Percentiles rank a stretch among this genome's conserved stretches.
phyloP scores from a whole-genome alignment of 2,113 vertebrate species.

The Candoia aspera region DNA sequence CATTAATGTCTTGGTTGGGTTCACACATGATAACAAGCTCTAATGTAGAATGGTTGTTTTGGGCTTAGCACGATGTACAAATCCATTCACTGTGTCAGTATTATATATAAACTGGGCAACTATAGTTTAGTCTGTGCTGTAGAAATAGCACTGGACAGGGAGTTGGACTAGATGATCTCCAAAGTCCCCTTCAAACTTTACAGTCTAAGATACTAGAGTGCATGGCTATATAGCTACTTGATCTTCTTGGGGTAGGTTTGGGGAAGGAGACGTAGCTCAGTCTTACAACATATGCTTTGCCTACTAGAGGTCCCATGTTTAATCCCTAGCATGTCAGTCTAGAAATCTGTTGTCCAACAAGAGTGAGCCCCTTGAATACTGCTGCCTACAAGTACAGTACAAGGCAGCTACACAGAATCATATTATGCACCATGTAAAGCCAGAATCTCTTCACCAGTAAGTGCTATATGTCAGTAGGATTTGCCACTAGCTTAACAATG shows the following conservation, averaged over 20 bases:
- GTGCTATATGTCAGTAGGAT: background rate
- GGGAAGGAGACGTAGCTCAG: background rate
- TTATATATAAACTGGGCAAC: background rate
- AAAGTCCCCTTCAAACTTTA: background rate
- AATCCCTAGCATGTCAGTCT: background rate
- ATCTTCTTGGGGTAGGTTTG: background rate
- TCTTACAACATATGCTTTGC: background rate
- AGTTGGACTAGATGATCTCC: background rate
- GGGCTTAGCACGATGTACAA: background rate
- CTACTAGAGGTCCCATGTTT: background rate
- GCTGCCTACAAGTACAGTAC: background rate
- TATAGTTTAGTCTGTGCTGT: background rate
- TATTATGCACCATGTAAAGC: background rate
- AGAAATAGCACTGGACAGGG: background rate
- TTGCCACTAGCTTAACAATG: background rate
- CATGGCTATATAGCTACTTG: background rate
- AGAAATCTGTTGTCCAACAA: background rate
- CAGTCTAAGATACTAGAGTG: background rate
- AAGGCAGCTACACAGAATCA: background rate
- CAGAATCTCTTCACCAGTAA: background rate
- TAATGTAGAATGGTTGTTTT: background rate
- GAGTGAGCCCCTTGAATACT: background rate
- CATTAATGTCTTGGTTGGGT: background rate
- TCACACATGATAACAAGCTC: background rate
- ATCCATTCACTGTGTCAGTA: background rate